These are phyloP conservation scores for Nemoura dubitans DNA, from an alignment of 2,888 invertebrate genomes.

Conservation along the genomic window DNA sequence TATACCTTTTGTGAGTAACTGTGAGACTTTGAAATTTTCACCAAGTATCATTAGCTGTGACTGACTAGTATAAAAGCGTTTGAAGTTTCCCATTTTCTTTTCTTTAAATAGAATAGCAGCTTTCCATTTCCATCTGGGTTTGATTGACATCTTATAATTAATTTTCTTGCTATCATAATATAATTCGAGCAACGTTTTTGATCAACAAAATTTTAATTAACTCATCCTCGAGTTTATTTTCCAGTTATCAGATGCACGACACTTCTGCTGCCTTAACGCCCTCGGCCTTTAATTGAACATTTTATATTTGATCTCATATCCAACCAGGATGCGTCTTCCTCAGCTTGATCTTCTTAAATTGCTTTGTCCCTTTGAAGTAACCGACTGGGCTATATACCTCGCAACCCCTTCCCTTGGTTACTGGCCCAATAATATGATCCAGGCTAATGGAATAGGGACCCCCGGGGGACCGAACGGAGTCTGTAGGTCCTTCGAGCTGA, in stretches of 20 bases:
- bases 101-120: not conserved
- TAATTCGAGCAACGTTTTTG: not conserved
- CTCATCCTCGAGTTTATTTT: not conserved
- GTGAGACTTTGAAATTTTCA: not conserved
- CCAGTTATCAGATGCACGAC: not conserved
- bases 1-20: not conserved
- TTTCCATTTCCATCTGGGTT: not conserved
- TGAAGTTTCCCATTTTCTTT: not conserved
- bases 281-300: not conserved
- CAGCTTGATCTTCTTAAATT: constrained; percentile 20
- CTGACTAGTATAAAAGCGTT: not conserved
- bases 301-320: not conserved
- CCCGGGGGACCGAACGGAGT: constrained; percentile 8
- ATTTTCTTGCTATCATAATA: not conserved
- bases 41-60: not conserved
- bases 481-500: not conserved
- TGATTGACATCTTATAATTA: not conserved
- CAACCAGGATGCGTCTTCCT: not conserved
- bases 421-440: constrained; percentile 14
- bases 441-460: constrained; percentile 21
- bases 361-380: constrained; percentile 21
- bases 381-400: not conserved
- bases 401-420: not conserved
- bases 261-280: not conserved
- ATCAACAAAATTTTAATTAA: constrained; percentile 7